Base-by-base conservation (phyloP, 2,797 vertebrate species). In the Stomatorhinus walkeri region DNA sequence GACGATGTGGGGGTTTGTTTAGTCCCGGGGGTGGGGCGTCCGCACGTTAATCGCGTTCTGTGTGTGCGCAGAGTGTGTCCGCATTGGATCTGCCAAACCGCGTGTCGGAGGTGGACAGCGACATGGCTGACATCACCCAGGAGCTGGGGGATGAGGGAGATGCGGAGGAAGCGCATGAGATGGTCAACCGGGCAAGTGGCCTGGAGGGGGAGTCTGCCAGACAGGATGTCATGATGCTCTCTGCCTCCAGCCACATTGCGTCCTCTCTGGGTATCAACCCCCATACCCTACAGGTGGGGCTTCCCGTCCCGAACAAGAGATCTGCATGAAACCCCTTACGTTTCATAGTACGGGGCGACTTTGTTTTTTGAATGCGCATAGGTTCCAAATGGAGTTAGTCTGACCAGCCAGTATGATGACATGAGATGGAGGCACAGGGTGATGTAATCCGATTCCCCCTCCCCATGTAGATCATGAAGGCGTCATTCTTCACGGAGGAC, bases 61-160 rank as follows among this genome's bases (percentile, higher is more conserved):
- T 92, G 89, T 94, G 85, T 91, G 93, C 93, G 0, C 93, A 97
- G 97, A 94, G 92, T 87, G 92, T 93, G 0, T 94, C 93, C 0
- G 92, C 95, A 40, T 91, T 95, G 90, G 97, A 98, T 87, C 94
- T 95, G 22, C 93, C 96, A 86, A 94, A 95, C 3, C 92, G 94
- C 8, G 94, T 96, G 79, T 92, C 95, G 1, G 98, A 98, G 89
- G 90, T 98, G 93, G 98, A 99, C 95, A 99, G 98, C 0, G 98
- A 98, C 92, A 99, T 99, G 98, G 95, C 97, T 0, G 98, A 99
- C 93, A 96, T 99, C 94, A 98, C 98, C 1, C 98, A 98, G 94
- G 97, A 97, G 90, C 94, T 96, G 89, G 96, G 95, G 87, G 94
- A 92, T 10, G 94, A 94, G 61, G 93, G 91, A 0, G 92, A 93